phyloP scores from a whole-genome alignment of 2,888 invertebrate genomes.

The Cenopis cana region DNA sequence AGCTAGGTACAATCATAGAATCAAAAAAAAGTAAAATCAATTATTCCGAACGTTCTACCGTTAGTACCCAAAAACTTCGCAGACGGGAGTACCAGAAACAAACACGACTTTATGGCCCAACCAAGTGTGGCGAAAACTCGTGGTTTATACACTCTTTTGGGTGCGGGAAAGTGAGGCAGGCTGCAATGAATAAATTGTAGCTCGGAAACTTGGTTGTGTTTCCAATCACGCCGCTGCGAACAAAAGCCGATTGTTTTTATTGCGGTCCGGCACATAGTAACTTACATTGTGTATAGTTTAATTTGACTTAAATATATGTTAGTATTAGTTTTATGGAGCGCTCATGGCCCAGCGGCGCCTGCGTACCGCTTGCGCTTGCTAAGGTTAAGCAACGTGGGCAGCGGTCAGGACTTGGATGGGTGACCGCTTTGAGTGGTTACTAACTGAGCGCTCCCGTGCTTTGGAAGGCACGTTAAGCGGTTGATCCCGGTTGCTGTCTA shows the following conservation, averaged over 20 bases:
- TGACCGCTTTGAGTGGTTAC: too few species aligned
- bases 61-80: constrained; percentile 9
- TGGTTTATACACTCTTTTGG: background rate
- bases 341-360: too few species aligned
- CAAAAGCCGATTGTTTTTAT: constrained; percentile 10
- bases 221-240: constrained; percentile 11
- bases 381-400: too few species aligned
- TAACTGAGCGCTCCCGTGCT: too few species aligned
- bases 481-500: too few species aligned
- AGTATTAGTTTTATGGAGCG: too few species aligned
- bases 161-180: background rate
- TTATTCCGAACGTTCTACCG: constrained; percentile 9
- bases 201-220: constrained; percentile 20
- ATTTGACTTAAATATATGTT: background rate
- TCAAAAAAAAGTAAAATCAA: constrained; percentile 8
- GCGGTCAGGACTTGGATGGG: too few species aligned
- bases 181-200: constrained; percentile 24
- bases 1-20: background rate
- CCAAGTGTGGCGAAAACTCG: background rate
- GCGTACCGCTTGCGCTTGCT: too few species aligned
- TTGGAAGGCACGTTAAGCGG: too few species aligned
- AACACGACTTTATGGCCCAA: background rate
- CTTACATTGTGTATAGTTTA: background rate
- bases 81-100: background rate
- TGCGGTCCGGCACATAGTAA: background rate